Evolutionary conservation across 2,113 vertebrate genomes (phyloP).

Genomic region (Erythrolamprus reginae): DNA sequence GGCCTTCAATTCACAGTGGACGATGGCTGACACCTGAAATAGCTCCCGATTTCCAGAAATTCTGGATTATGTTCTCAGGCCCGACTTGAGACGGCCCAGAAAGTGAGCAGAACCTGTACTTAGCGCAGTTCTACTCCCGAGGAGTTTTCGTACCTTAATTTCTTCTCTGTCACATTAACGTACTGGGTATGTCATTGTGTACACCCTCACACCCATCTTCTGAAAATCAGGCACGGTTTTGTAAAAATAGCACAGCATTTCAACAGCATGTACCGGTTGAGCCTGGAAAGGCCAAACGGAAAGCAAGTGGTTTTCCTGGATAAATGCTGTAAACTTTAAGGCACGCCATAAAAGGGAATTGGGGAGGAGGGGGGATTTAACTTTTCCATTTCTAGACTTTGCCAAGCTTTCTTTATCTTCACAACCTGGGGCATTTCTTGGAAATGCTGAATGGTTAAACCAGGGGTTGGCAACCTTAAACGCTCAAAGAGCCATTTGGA

Average conservation of each 20-base stretch:
- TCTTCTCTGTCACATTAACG: constrained; percentile 38
- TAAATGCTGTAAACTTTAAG: constrained; percentile 70
- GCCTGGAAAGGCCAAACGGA: constrained; percentile 52
- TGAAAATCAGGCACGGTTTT: constrained; percentile 52
- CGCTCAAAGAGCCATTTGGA: no score
- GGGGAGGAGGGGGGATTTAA: neutral
- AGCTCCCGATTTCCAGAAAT: constrained; percentile 34
- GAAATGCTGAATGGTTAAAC: constrained; percentile 55
- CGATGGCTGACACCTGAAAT: constrained; percentile 50
- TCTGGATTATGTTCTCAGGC: constrained; percentile 39
- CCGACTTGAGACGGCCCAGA: constrained; percentile 30
- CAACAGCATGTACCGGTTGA: constrained; percentile 52
- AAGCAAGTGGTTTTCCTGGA: constrained; percentile 55
- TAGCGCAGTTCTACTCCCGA: constrained; percentile 38
- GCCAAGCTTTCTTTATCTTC: constrained; percentile 55
- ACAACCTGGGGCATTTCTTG: constrained; percentile 44
- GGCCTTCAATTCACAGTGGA: constrained; percentile 67
- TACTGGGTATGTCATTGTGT: neutral
- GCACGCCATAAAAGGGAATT: constrained; percentile 64
- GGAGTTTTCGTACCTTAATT: constrained; percentile 18
- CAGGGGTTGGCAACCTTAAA: neutral
- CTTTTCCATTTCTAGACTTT: constrained; percentile 53
- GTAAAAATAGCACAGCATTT: constrained; percentile 59
- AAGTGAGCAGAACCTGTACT: constrained; percentile 40
- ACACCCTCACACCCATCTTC: neutral